These are phyloP conservation scores for Uromys caudimaculatus DNA, from an alignment of 2,797 vertebrate species.

Conservation along the genomic window DNA sequence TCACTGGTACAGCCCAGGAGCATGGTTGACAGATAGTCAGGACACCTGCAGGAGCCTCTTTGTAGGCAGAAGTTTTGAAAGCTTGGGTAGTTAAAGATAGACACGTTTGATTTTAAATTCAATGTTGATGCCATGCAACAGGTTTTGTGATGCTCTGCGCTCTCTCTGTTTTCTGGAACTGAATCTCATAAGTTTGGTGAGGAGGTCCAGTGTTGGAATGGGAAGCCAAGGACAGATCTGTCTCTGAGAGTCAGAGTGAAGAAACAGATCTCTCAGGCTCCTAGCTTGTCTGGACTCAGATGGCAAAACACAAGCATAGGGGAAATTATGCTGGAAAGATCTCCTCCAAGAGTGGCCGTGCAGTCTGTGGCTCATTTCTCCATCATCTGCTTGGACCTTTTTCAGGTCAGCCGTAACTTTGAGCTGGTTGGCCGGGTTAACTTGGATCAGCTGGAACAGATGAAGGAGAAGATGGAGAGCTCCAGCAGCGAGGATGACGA, in stretches of 20 bases:
- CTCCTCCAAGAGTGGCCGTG: neutral
- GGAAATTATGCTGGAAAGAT: neutral
- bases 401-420: constrained; percentile 97
- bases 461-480: constrained; percentile 92
- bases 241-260: neutral
- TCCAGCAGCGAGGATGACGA: constrained; percentile 92
- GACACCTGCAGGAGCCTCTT: neutral
- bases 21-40: neutral
- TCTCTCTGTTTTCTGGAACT: neutral
- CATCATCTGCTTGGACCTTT: constrained; percentile 37
- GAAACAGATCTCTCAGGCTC: neutral
- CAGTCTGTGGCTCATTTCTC: neutral
- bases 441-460: constrained; percentile 97
- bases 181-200: neutral
- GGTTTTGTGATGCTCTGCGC: neutral
- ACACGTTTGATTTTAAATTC: neutral
- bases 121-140: neutral
- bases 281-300: neutral
- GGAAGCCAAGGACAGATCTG: neutral
- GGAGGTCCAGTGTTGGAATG: neutral
- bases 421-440: constrained; percentile 98
- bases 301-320: neutral
- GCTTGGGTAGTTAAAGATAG: neutral
- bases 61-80: neutral
- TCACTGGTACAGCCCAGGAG: neutral